Conservation (phyloP, 2,113 vertebrate genomes). For the Austrofundulus limnaeus region DNA sequence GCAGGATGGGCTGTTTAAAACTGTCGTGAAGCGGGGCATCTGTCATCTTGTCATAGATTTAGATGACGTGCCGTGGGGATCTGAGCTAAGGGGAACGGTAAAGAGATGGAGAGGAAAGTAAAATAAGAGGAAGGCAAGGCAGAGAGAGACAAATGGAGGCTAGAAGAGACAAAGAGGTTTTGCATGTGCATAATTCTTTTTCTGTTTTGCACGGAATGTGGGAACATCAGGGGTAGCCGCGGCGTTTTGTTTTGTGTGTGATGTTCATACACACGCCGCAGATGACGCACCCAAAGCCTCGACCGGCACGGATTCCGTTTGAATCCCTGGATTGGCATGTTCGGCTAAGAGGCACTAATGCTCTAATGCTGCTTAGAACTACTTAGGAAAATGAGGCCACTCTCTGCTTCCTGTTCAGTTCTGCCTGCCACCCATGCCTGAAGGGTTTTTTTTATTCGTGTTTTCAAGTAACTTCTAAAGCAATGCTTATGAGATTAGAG, state of each 20-base stretch:
- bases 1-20: constrained; percentile 35
- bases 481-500: constrained; percentile 49
- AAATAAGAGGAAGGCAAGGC: constrained; percentile 7
- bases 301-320: constrained; percentile 56
- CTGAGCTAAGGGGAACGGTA: constrained; percentile 13
- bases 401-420: constrained; percentile 43
- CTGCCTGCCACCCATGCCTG: constrained; percentile 46
- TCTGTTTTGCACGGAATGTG: constrained; percentile 37
- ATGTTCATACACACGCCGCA: constrained; percentile 17
- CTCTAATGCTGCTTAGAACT: constrained; percentile 74
- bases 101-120: background rate
- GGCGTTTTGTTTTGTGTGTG: constrained; percentile 24
- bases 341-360: constrained; percentile 74
- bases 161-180: constrained; percentile 42
- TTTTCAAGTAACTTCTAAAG: constrained; percentile 47
- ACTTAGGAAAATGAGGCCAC: constrained; percentile 69
- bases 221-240: constrained; percentile 24
- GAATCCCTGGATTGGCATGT: constrained; percentile 70
- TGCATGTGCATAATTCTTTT: constrained; percentile 54
- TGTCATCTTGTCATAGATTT: constrained; percentile 51
- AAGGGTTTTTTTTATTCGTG: constrained; percentile 18
- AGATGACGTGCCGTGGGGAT: constrained; percentile 36
- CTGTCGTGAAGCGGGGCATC: constrained; percentile 27
- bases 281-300: constrained; percentile 68
- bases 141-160: constrained; percentile 9